Evolutionary conservation across 2,797 vertebrate species (phyloP), one percentile per base, ranked within the genome.

Genomic region (Typhlichthys eigenmanni): DNA sequence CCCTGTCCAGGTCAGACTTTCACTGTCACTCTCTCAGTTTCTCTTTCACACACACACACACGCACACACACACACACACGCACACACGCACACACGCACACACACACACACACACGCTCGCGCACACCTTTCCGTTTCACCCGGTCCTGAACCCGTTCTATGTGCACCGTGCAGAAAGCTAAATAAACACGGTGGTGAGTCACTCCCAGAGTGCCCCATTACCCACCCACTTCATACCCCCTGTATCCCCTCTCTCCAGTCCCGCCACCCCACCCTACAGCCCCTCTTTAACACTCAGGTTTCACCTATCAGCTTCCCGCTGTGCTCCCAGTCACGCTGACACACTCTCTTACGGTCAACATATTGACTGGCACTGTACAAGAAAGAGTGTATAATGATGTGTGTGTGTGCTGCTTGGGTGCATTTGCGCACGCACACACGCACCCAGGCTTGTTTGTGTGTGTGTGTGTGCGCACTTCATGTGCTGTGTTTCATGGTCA

Each of bases 111-210:
- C 61, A 45, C 73, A 38, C 69, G 49, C 64, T 59, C 61, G 62
- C 71, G 75, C 79, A 79, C 84, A 86, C 83, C 72, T 88, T 88
- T 84, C 84, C 79, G 69, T 71, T 88, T 91, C 87, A 90, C 89
- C 88, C 83, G 38, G 46, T 76, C 68, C 74, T 90, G 88, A 91
- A 91, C 90, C 70, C 65, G 29, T 70, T 72, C 75, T 68, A 76
- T 56, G 62, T 85, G 75, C 76, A 80, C 78, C 78, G 29, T 77
- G 68, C 73, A 78, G 79, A 84, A 86, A 88, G 53, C 60, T 71
- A 83, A 88, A 89, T 87, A 89, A 89, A 88, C 83, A 89, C 24
- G 63, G 13, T 48, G 67, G 67, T 29, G 16, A 82, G 74, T 75
- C 68, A 67, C 75, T 80, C 79, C 75, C 74, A 62, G 63, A 70